These are phyloP conservation scores for Leptinotarsa peninsularis DNA, from an alignment of 2,888 invertebrate species.

Conservation along the genomic window DNA sequence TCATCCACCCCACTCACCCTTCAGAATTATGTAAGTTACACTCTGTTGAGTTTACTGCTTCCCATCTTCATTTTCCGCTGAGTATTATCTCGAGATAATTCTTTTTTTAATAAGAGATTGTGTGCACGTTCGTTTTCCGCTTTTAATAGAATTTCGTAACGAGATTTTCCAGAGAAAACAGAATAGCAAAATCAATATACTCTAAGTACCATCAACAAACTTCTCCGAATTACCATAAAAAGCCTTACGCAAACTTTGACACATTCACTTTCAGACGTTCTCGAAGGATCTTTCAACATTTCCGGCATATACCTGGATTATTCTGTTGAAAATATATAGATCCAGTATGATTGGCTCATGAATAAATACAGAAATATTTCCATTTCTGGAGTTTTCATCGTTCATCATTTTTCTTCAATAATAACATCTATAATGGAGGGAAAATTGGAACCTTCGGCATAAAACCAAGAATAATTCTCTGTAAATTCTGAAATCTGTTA, in stretches of 20 bases:
- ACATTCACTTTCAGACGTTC: neutral
- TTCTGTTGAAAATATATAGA: too few species aligned
- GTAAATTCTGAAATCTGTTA: too few species aligned
- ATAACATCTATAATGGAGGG: too few species aligned
- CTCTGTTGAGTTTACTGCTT: neutral
- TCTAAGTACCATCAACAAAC: neutral
- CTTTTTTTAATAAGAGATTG: neutral
- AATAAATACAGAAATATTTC: too few species aligned
- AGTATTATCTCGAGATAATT: neutral
- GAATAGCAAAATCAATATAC: neutral
- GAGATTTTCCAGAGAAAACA: slow-evolving; percentile 2
- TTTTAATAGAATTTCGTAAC: neutral
- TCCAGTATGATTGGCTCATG: too few species aligned
- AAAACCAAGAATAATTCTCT: too few species aligned
- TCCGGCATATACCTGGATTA: too few species aligned
- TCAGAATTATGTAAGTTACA: too few species aligned
- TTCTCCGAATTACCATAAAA: neutral
- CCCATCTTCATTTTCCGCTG: neutral
- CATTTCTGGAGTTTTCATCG: too few species aligned
- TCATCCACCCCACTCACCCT: too few species aligned
- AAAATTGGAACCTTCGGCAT: too few species aligned
- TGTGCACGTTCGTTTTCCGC: slow-evolving; percentile 1
- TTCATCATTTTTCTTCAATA: too few species aligned
- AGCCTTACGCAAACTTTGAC: neutral
- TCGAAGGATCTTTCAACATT: neutral